A percentile compares a stretch with the other conserved stretches of the same genome.
phyloP scores from a whole-genome alignment of 2,113 vertebrate genomes.

The Nothoprocta pentlandii region DNA sequence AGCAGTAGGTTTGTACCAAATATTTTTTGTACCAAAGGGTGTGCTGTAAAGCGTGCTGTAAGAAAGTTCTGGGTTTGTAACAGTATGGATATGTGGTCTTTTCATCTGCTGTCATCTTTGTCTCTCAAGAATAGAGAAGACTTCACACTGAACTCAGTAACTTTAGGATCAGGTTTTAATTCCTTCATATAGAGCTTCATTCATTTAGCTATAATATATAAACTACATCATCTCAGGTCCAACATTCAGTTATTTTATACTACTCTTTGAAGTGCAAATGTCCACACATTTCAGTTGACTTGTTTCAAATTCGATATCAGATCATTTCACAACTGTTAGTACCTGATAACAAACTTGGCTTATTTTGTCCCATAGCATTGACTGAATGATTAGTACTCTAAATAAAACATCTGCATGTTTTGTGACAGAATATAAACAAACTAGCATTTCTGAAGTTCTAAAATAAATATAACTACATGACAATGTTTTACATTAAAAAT shows the following conservation, averaged over 20 bases:
- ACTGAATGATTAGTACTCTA: not conserved
- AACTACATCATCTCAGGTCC: not conserved
- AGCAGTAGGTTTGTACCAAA: accelerated
- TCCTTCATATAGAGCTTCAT: not conserved
- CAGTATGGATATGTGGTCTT: not conserved
- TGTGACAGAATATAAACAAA: not conserved
- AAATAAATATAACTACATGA: not conserved
- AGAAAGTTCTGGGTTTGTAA: not conserved
- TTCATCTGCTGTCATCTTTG: not conserved
- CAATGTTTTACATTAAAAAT: not conserved
- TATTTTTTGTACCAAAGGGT: not conserved
- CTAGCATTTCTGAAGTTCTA: not conserved
- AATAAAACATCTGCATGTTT: not conserved
- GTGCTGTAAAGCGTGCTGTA: not conserved
- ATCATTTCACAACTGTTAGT: not conserved
- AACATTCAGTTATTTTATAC: not conserved
- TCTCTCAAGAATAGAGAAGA: not conserved
- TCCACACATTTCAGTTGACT: not conserved
- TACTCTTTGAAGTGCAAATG: accelerated
- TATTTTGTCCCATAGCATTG: not conserved
- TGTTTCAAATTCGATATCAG: not conserved
- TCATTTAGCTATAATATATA: not conserved
- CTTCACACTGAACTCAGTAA: not conserved
- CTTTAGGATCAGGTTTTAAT: not conserved
- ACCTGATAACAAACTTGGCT: not conserved